phyloP scores from a whole-genome alignment of 2,113 vertebrate genomes.

The Alces alces region DNA sequence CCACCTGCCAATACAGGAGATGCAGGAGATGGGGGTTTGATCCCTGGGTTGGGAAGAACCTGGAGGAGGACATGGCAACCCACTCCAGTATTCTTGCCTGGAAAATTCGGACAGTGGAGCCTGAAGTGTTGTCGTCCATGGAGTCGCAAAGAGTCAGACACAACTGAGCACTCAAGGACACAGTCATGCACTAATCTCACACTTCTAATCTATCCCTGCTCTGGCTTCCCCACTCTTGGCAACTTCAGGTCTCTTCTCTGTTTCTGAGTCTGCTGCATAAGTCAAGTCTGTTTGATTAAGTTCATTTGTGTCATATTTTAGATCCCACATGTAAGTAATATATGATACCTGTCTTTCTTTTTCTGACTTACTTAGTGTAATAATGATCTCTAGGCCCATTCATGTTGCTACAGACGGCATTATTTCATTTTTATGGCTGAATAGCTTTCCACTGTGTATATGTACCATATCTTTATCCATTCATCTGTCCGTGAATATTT shows the following conservation, averaged over 20 bases:
- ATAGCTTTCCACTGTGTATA: not conserved
- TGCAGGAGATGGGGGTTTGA: not conserved
- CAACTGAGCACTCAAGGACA: not conserved
- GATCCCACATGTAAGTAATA: not conserved
- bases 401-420: not conserved
- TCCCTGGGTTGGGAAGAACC: not conserved
- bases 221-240: not conserved
- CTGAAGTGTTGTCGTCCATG: fast-evolving
- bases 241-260: not conserved
- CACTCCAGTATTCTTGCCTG: not conserved
- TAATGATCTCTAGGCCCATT: not conserved
- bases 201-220: not conserved
- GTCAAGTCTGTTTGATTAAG: not conserved
- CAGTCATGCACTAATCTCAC: not conserved
- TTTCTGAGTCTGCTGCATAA: not conserved
- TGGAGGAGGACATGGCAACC: not conserved
- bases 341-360: not conserved
- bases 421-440: not conserved
- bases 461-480: not conserved
- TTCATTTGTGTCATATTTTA: not conserved
- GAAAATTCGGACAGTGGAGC: not conserved
- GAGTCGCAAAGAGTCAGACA: not conserved
- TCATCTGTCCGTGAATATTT: not conserved
- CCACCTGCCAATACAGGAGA: not conserved
- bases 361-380: not conserved